Conservation (phyloP, 1,140 invertebrate genomes). For the Pseudoatta argentina region DNA sequence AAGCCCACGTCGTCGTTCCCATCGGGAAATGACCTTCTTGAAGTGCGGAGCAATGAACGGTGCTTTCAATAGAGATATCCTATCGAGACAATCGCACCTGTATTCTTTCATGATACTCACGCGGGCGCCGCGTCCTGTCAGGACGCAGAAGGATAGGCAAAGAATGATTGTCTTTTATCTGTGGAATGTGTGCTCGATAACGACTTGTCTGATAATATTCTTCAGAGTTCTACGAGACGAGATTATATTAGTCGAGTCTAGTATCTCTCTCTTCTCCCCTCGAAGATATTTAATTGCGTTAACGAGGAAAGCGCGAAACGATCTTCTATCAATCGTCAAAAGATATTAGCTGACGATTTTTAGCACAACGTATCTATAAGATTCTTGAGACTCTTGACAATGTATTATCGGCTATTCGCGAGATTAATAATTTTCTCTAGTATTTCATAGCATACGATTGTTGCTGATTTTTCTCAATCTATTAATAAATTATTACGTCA, state of each 20-base stretch:
- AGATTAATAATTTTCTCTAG: neutral
- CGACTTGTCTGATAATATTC: conserved; percentile 67
- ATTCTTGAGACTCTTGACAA: conserved; percentile 8
- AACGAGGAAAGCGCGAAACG: neutral
- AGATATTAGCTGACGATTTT: conserved; percentile 39
- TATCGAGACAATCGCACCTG: conserved; percentile 34
- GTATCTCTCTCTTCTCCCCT: neutral
- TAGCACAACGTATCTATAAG: conserved; percentile 9
- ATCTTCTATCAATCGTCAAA: conserved; percentile 33
- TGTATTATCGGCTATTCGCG: conserved; percentile 7
- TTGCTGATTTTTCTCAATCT: neutral
- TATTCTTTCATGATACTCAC: conserved; percentile 34
- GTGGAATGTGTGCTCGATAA: conserved; percentile 69
- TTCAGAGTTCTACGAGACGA: conserved; percentile 41
- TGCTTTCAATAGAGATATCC: conserved; percentile 28
- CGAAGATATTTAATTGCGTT: neutral
- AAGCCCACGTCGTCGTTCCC: conserved; percentile 29
- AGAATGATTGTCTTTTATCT: conserved; percentile 64
- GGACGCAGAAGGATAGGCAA: conserved; percentile 39
- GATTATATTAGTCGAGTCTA: neutral
- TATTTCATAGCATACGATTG: conserved; percentile 3
- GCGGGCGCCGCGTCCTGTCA: conserved; percentile 11
- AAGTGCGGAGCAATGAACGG: neutral
- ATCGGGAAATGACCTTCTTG: conserved; percentile 7
- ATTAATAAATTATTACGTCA: conserved; percentile 34